A percentile compares a stretch with the other conserved stretches of the same genome.
Conservation (phyloP, 2,113 vertebrate genomes). For the Tachysurus vachellii region DNA sequence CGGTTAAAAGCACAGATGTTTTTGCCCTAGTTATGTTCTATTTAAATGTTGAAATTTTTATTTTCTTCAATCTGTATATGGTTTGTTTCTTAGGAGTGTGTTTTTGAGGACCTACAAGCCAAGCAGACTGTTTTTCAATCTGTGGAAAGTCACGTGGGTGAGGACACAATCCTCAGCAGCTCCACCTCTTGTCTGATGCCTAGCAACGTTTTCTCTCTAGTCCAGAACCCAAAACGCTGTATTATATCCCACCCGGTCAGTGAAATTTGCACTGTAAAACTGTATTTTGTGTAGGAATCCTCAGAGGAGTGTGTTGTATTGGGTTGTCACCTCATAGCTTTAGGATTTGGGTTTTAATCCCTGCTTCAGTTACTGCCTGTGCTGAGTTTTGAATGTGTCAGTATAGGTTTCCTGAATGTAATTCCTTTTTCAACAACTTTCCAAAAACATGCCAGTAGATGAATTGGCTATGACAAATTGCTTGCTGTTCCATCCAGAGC, state of each 20-base stretch:
- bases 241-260: constrained; percentile 94
- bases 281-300: not conserved
- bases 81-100: constrained; percentile 81
- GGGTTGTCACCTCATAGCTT: not conserved
- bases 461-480: not conserved
- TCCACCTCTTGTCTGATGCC: constrained; percentile 93
- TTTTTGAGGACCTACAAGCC: constrained; percentile 86
- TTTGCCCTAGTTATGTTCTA: not conserved
- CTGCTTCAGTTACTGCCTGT: not conserved
- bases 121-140: constrained; percentile 87
- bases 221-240: constrained; percentile 83
- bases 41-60: not conserved
- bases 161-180: constrained; percentile 84
- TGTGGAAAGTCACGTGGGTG: constrained; percentile 76
- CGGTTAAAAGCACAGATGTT: not conserved
- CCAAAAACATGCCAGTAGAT: not conserved
- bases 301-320: not conserved
- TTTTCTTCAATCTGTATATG: constrained; percentile 32
- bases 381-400: not conserved
- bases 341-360: not conserved
- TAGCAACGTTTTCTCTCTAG: constrained; percentile 81
- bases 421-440: not conserved
- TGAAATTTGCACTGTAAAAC: constrained; percentile 46
- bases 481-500: not conserved
- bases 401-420: not conserved